Evolutionary conservation across 2,888 invertebrate genomes (phyloP).

Genomic region (Yponomeuta cagnagella): DNA sequence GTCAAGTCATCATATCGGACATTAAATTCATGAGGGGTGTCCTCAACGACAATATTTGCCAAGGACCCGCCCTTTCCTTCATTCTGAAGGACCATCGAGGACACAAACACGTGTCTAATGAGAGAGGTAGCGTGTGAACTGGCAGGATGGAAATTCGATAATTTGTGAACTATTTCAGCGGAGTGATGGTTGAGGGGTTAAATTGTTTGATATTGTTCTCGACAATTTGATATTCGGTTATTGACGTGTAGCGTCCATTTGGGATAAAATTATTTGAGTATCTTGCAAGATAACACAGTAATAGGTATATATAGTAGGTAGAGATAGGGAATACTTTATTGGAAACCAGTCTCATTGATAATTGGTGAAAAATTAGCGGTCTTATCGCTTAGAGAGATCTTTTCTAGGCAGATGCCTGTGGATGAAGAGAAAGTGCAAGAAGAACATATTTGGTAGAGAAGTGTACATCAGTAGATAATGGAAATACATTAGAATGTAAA

Average conservation of each 20-base stretch:
- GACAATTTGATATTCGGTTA: conserved; percentile 18
- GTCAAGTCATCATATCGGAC: conserved; percentile 36
- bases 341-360: too few species aligned
- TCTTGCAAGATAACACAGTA: too few species aligned
- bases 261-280: neutral
- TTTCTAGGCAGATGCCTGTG: too few species aligned
- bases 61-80: conserved; percentile 45
- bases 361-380: too few species aligned
- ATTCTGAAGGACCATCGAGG: conserved; percentile 37
- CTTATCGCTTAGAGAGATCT: too few species aligned
- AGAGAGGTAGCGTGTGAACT: conserved; percentile 44
- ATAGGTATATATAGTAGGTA: too few species aligned
- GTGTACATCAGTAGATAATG: too few species aligned
- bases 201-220: conserved; percentile 18
- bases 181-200: conserved; percentile 11
- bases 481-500: too few species aligned
- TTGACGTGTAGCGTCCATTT: neutral
- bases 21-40: conserved; percentile 40
- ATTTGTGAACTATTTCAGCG: conserved; percentile 17
- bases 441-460: too few species aligned
- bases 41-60: conserved; percentile 73
- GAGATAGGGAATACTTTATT: too few species aligned
- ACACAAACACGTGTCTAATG: conserved; percentile 55
- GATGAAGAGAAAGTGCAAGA: too few species aligned
- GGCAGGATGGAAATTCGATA: conserved; percentile 18